Evolutionary conservation across 2,888 invertebrate genomes (phyloP), one percentile per base, ranked within the genome.

Genomic region (Acronicta aceris): DNA sequence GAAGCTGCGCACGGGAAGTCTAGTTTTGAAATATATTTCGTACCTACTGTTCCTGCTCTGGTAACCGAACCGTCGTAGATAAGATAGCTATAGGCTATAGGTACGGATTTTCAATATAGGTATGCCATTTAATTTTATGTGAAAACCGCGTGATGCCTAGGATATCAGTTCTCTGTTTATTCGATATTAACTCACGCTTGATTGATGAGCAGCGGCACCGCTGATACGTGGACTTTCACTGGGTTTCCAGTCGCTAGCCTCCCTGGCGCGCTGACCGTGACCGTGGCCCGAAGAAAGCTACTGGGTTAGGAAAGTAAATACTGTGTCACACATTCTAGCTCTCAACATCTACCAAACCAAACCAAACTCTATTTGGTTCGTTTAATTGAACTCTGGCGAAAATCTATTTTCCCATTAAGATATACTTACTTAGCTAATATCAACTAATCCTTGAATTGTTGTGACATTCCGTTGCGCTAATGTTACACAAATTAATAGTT

Each of bases 221-320:
- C 25, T 65, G 70, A 65, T 71, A 73, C 55, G 56, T 52, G 33
- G 55, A 86, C 87, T 87, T 87, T 86, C 86, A 79, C 84, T 82
- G 66, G 75, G 76, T 80, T 81, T 82, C 80, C 78, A 84, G 75
- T 63, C 72, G 68, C 65, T 70, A 71, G 78, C 60, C 56, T 71
- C 70, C 73, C 75, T 74, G 53, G 50, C 64, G 61, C 74, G 66
- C 54, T 72, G 80, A 71, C 84, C 83, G 78, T 82, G 84, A 83
- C 83, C 76, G 62, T 51, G 54, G 59, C 55, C 1, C 54, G 48
- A 82, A 75, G 82, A 85, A 86, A 85, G 84, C 76, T 75, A 82
- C 62, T 81, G 55, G 80, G 78, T 68, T 79, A 79, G 47, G 83
- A 86, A 85, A 87, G 83, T 81, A 73, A 74, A 71, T 54, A 71